phyloP scores from a whole-genome alignment of 2,797 vertebrate species.

The Sebastes cheni region DNA sequence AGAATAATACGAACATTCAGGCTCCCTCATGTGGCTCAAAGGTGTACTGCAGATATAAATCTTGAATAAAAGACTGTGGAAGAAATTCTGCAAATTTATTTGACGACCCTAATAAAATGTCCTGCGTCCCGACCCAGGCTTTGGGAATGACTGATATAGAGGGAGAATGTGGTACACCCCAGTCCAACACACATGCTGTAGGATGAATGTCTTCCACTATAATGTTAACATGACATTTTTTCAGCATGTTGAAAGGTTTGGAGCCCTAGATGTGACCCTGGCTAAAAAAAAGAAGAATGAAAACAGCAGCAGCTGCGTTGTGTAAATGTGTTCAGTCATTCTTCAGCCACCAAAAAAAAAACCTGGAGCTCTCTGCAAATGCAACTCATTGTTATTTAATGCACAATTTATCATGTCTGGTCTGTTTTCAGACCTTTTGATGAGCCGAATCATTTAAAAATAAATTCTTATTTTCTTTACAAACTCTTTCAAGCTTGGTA shows the following conservation, averaged over 20 bases:
- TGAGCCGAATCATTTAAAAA: constrained; percentile 38
- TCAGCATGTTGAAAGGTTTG: constrained; percentile 51
- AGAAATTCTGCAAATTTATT: too few relatives aligned
- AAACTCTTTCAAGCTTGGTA: constrained; percentile 42
- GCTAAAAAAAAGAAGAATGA: not conserved
- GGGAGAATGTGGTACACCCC: not conserved
- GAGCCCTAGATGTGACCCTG: constrained; percentile 55
- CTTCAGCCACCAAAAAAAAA: constrained; percentile 25
- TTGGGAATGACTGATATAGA: not conserved
- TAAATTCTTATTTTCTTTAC: constrained; percentile 52
- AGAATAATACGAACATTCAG: too few relatives aligned
- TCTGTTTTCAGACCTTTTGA: constrained; percentile 44
- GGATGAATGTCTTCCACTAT: not conserved
- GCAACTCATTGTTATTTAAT: constrained; percentile 49
- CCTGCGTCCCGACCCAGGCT: too few relatives aligned
- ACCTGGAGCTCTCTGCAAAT: not conserved
- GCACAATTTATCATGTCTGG: constrained; percentile 42
- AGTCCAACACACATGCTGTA: not conserved
- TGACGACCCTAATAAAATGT: too few relatives aligned
- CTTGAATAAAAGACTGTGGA: too few relatives aligned
- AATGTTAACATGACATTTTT: constrained; percentile 34
- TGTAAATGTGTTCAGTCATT: constrained; percentile 72
- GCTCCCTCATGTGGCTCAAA: too few relatives aligned
- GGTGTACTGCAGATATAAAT: too few relatives aligned
- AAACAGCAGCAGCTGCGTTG: constrained; percentile 66